Base-by-base conservation (phyloP, 1,140 invertebrate species). In the Grapholita molesta region DNA sequence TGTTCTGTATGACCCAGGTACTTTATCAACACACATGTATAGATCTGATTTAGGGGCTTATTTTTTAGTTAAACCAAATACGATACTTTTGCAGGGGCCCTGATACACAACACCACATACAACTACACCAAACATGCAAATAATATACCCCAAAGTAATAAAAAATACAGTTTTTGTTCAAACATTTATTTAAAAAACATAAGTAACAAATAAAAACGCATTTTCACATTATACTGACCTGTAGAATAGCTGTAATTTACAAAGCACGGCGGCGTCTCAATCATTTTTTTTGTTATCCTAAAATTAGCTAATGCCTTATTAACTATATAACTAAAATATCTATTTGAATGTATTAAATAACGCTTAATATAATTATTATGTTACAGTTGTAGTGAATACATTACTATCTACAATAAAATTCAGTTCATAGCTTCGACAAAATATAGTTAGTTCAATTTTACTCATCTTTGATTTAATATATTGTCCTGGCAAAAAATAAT, bases 161-260 rank as follows among this genome's bases (percentile, higher is more conserved):
- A 48, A 48, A 9, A 48, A 48, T 21, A 48, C 8, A 28, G 15
- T 6, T 57, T 57, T 28, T 18, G n/a, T n/a, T 30, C 55, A 61
- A 61, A 61, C 24, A 15, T 61, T 61, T 61, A 61, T 28, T 61
- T 61, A n/a, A 21, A n/a, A 30, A 65, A 65, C 64, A 32, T 38
- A 65, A 15, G 30, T 65, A 65, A 35, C 23, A 33, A 38, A 64
- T 15, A 28, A 33, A 64, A 33, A 24, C 4, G 12, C 11, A 2
- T 33, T 18, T 35, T 65, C 7, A 0, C 42, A 30, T 15, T 8
- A 64, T 65, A 65, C 15, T 35, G 33, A 38, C 30, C 30, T 33
- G 28, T n/a, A 9, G 7, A 9, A 11, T 15, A 28, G n/a, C 55
- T 8, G n/a, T 61, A 61, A 30, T 61, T 18, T 61, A 61, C 55